A percentile compares a stretch with the other conserved stretches of the same genome.
Conservation (phyloP, 2,113 vertebrate species). For the Pycnonotus jocosus region DNA sequence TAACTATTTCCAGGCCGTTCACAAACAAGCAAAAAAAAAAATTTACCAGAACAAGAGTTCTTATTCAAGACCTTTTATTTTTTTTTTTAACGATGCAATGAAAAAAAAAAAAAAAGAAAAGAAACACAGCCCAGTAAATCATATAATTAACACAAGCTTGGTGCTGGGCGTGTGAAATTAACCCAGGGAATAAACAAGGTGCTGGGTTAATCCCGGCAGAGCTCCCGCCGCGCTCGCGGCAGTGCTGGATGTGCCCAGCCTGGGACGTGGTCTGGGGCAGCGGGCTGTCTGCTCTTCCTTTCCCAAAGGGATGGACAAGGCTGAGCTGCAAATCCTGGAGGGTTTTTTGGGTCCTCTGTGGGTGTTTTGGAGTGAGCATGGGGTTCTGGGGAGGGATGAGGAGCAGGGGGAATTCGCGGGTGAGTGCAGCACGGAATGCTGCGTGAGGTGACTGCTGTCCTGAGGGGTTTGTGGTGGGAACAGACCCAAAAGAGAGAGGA, state of each 20-base stretch:
- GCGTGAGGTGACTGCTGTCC: background rate
- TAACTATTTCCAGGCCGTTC: constrained; percentile 29
- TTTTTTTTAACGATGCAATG: constrained; percentile 35
- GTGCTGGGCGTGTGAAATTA: constrained; percentile 56
- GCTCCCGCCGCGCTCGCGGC: background rate
- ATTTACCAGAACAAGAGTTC: constrained; percentile 21
- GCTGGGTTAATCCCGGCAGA: constrained; percentile 4
- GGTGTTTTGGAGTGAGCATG: background rate
- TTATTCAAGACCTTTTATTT: constrained; percentile 28
- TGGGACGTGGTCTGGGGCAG: accelerated
- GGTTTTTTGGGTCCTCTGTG: background rate
- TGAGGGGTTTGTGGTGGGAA: background rate
- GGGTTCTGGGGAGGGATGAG: background rate
- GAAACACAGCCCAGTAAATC: constrained; percentile 29
- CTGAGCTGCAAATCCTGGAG: background rate
- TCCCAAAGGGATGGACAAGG: accelerated
- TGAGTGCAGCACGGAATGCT: accelerated
- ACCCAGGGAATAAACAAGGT: constrained; percentile 46
- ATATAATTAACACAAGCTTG: constrained; percentile 52
- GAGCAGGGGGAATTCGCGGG: background rate
- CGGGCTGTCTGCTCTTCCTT: background rate
- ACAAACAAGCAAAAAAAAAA: constrained; percentile 36
- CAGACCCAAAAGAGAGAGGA: background rate
- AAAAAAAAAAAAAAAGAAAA: constrained; percentile 15
- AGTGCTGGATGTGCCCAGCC: background rate